Conservation (phyloP, 2,888 invertebrate species). For the Allophyes oxyacanthae region DNA sequence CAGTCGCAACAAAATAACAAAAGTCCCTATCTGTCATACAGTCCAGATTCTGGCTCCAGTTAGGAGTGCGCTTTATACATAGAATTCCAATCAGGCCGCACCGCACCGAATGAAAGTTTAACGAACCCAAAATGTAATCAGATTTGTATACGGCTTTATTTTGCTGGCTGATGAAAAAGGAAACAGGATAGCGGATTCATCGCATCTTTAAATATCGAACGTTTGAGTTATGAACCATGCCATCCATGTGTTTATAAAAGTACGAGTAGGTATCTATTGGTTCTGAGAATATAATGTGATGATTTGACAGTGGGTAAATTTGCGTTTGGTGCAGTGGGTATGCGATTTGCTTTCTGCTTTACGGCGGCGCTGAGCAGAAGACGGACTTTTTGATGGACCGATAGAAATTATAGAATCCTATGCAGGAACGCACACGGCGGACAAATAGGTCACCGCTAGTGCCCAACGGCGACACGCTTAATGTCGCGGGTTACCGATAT, state of each 20-base stretch:
- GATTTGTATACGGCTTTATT: conserved; percentile 74
- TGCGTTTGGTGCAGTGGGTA: conserved; percentile 2
- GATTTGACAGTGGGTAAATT: conserved; percentile 32
- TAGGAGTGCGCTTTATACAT: conserved; percentile 59
- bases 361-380: too few species aligned
- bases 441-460: too few species aligned
- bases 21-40: conserved; percentile 16
- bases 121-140: conserved; percentile 79
- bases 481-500: too few species aligned
- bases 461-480: too few species aligned
- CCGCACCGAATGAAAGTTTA: conserved; percentile 73
- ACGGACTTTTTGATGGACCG: too few species aligned
- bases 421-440: too few species aligned
- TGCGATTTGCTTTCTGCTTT: too few species aligned
- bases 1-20: conserved; percentile 23
- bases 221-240: conserved; percentile 40
- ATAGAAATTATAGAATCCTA: too few species aligned
- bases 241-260: conserved; percentile 33
- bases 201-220: conserved; percentile 38
- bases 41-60: conserved; percentile 33
- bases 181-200: conserved; percentile 36
- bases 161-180: conserved; percentile 54
- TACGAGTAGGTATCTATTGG: conserved; percentile 12
- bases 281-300: conserved; percentile 30
- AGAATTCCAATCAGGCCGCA: conserved; percentile 70